Evolutionary conservation across 2,113 vertebrate species (phyloP).

Genomic region (Grantiella picta): DNA sequence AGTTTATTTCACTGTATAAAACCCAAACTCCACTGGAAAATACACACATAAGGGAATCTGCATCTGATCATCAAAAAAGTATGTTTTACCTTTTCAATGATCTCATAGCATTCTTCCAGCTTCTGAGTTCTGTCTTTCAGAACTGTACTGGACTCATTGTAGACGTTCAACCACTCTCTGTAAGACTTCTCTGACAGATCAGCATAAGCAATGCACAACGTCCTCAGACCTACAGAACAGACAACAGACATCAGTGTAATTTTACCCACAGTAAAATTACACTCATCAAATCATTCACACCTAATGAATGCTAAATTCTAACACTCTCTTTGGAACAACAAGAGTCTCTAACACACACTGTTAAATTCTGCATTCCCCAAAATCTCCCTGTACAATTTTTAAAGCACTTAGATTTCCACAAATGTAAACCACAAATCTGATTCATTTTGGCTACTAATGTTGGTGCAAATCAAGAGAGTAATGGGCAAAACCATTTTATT

Average conservation of each 20-base stretch:
- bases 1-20: not conserved
- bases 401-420: not conserved
- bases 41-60: rapidly evolving
- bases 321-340: not conserved
- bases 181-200: slow-evolving; percentile 87
- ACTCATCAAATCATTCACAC: not conserved
- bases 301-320: not conserved
- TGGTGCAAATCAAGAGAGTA: not conserved
- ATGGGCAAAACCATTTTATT: not conserved
- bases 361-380: not conserved
- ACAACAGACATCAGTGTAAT: not conserved
- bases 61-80: not conserved
- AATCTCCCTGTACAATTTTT: not conserved
- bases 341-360: not conserved
- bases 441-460: not conserved
- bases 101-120: slow-evolving; percentile 93
- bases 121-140: slow-evolving; percentile 89
- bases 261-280: not conserved
- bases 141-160: slow-evolving; percentile 82
- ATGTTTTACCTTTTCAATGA: slow-evolving; percentile 88
- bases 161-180: slow-evolving; percentile 86
- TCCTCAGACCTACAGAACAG: slow-evolving; percentile 83
- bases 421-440: not conserved
- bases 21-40: not conserved
- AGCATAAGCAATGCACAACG: slow-evolving; percentile 93